Evolutionary conservation across 2,797 vertebrate genomes (phyloP), one percentile per base, ranked within the genome.

Genomic region (Anguilla marmorata): DNA sequence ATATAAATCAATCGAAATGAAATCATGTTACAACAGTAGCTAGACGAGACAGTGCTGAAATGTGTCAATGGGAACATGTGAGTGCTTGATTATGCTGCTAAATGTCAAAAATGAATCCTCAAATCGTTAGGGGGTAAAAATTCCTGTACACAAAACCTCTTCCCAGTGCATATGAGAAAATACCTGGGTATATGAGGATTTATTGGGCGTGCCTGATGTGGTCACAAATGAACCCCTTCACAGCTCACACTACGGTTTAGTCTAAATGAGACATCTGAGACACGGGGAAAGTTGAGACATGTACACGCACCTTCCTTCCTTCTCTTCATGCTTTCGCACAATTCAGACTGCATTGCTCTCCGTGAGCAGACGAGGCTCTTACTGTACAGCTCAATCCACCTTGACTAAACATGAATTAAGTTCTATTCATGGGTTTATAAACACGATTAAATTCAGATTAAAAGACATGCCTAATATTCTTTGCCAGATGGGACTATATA

Each of bases 381-480:
- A 60, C 33, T 37, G 33, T 37, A 37, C 48, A 50, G 48, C 48
- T 50, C 4, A 88, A 88, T 48, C 76, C 45, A 24, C 60, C 50
- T 56, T 85, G 3, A 37, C 37, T 85, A 85, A 85, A 63, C 52
- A 85, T 37, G 19, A 33, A 63, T 79, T 6, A 45, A 54, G 69
- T 86, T 60, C 45, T 87, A 88, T 58, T 37, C 84, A 19, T 79
- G 84, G 56, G n/a, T 85, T 41, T 56, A 79, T 63, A 60, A 76
- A 76, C 33, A 48, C 66, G 11, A 45, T 30, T 88, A 86, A 86
- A 86, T 85, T 69, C 41, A 27, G 56, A 54, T 84, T 33, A 52
- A 86, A 24, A 19, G 19, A 63, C 87, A 80, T 41, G 24, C 66
- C 27, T 84, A 56, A 21, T 76, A 45, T 24, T 48, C 21, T 72